phyloP scores from a whole-genome alignment of 2,797 vertebrate species.

The Otus scops region DNA sequence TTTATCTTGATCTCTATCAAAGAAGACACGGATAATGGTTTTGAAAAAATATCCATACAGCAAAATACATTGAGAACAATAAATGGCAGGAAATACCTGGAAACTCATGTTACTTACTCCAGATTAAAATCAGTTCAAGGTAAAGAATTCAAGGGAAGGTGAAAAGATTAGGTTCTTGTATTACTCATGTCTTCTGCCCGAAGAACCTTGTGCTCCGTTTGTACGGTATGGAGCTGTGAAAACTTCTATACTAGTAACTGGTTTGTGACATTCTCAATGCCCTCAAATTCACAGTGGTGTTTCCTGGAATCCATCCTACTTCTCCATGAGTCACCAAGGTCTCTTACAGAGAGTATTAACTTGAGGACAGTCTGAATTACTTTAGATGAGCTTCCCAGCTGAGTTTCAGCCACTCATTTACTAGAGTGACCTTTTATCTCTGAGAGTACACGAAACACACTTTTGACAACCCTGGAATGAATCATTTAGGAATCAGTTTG shows the following conservation, averaged over 20 bases:
- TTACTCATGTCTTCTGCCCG: neutral
- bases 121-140: neutral
- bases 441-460: neutral
- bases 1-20: neutral
- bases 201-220: neutral
- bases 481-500: neutral
- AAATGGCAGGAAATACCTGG: neutral
- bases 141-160: neutral
- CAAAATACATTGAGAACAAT: neutral
- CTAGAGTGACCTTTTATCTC: neutral
- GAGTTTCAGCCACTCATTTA: neutral
- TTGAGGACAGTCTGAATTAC: neutral
- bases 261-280: neutral
- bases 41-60: neutral
- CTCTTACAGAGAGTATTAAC: neutral
- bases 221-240: neutral
- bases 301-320: neutral
- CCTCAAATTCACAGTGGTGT: neutral
- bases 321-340: neutral
- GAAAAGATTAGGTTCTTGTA: neutral
- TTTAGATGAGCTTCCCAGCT: neutral
- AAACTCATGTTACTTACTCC: neutral
- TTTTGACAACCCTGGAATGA: neutral
- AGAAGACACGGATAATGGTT: neutral
- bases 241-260: neutral